These are phyloP conservation scores for Oncorhynchus tshawytscha DNA, from an alignment of 2,113 vertebrate species.

Conservation along the genomic window DNA sequence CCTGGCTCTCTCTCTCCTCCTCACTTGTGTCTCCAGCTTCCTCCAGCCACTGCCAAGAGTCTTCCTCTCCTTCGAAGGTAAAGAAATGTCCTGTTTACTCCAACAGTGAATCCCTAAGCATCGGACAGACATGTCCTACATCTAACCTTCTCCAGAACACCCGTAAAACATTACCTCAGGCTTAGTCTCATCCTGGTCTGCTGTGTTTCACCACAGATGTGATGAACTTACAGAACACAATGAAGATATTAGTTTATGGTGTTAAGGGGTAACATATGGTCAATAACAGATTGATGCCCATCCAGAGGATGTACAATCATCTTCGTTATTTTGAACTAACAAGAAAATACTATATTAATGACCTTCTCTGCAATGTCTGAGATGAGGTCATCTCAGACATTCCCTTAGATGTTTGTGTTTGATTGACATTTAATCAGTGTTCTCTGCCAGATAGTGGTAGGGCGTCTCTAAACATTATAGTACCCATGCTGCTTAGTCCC, in stretches of 20 bases:
- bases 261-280: conserved; percentile 37
- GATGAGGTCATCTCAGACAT: neutral
- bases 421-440: neutral
- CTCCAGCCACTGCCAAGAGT: conserved; percentile 69
- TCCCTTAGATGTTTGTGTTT: neutral
- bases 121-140: neutral
- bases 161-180: neutral
- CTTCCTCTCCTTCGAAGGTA: conserved; percentile 75
- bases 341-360: no score
- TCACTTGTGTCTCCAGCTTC: conserved; percentile 48
- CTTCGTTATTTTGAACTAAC: no score
- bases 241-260: conserved; percentile 14
- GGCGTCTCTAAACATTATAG: neutral
- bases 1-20: conserved; percentile 54
- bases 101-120: neutral
- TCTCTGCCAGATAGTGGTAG: neutral
- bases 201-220: neutral
- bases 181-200: neutral
- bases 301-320: no score
- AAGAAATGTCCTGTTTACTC: conserved; percentile 19
- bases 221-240: conserved; percentile 4
- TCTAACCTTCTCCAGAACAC: neutral
- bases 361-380: no score
- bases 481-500: neutral
- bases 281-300: neutral